Evolutionary conservation across 2,888 invertebrate genomes (phyloP).

Genomic region (Rhingia campestris): DNA sequence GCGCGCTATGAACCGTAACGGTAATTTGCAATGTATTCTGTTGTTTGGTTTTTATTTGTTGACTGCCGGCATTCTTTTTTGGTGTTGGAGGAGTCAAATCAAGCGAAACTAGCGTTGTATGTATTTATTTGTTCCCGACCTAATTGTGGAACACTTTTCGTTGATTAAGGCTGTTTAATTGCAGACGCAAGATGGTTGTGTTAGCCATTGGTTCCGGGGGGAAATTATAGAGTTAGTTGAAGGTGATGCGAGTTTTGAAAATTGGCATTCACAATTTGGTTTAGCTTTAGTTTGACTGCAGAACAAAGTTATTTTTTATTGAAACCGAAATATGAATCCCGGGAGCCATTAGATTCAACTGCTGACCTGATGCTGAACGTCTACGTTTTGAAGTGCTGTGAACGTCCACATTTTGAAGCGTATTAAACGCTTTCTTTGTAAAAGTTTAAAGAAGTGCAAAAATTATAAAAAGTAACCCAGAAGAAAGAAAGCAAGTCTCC

Average conservation of each 20-base stretch:
- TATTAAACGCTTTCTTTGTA: too few species aligned
- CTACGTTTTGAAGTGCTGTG: too few species aligned
- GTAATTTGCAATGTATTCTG: slow-evolving; percentile 52
- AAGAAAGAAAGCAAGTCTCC: too few species aligned
- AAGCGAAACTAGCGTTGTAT: slow-evolving; percentile 49
- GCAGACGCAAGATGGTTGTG: slow-evolving; percentile 12
- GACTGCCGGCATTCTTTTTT: slow-evolving; percentile 41
- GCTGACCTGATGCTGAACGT: too few species aligned
- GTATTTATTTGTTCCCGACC: slow-evolving; percentile 27
- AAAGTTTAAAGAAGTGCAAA: too few species aligned
- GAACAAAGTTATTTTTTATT: background rate
- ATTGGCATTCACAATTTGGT: background rate
- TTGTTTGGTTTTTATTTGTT: slow-evolving; percentile 16
- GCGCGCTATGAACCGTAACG: slow-evolving; percentile 58
- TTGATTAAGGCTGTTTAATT: background rate
- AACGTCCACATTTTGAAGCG: too few species aligned
- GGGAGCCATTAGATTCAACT: too few species aligned
- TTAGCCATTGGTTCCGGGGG: slow-evolving; percentile 33
- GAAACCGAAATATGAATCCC: too few species aligned
- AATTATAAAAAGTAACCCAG: too few species aligned
- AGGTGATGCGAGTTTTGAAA: background rate
- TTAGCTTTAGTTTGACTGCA: background rate
- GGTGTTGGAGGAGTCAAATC: slow-evolving; percentile 41
- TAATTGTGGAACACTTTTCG: slow-evolving; percentile 26
- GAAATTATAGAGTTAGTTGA: slow-evolving; percentile 5